Percentiles rank a stretch among this genome's conserved stretches.
Evolutionary conservation across 2,888 invertebrate species (phyloP).

Genomic region (Drosophila niveifrons): DNA sequence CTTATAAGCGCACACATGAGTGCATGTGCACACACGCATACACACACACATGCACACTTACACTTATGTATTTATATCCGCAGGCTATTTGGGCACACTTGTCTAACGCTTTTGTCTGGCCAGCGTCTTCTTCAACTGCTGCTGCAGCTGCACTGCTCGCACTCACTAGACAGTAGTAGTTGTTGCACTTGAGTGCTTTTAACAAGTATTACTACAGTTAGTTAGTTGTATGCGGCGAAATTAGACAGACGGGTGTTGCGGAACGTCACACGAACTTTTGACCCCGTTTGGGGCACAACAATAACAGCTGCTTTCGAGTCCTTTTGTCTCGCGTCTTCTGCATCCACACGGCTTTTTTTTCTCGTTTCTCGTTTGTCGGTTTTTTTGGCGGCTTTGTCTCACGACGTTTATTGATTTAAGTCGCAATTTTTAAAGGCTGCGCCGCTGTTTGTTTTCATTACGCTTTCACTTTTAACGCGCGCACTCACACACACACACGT

Average conservation of each 20-base stretch:
- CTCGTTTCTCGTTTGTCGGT: not conserved
- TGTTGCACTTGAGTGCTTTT: constrained; percentile 66
- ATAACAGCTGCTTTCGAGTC: constrained; percentile 58
- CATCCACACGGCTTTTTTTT: constrained; percentile 11
- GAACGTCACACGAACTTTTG: constrained; percentile 79
- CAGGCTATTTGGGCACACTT: constrained; percentile 61
- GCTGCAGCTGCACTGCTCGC: constrained; percentile 3
- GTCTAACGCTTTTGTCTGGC: constrained; percentile 60
- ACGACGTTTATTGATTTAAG: constrained; percentile 53
- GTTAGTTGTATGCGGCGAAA: constrained; percentile 63
- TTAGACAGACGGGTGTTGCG: constrained; percentile 44
- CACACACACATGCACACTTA: not conserved
- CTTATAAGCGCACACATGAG: constrained; percentile 4
- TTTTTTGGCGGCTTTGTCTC: constrained; percentile 13
- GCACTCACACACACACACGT: constrained; percentile 32
- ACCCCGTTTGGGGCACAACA: constrained; percentile 80
- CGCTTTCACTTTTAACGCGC: constrained; percentile 46
- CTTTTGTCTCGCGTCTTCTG: constrained; percentile 31
- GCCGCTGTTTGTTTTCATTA: constrained; percentile 37
- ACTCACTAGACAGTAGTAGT: constrained; percentile 10
- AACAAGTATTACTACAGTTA: constrained; percentile 61
- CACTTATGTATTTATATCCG: constrained; percentile 32
- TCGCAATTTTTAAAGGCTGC: constrained; percentile 23
- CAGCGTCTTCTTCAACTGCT: constrained; percentile 42
- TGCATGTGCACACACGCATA: constrained; percentile 4